These are phyloP conservation scores for Alosa alosa DNA, from an alignment of 2,113 vertebrate genomes.

Conservation along the genomic window DNA sequence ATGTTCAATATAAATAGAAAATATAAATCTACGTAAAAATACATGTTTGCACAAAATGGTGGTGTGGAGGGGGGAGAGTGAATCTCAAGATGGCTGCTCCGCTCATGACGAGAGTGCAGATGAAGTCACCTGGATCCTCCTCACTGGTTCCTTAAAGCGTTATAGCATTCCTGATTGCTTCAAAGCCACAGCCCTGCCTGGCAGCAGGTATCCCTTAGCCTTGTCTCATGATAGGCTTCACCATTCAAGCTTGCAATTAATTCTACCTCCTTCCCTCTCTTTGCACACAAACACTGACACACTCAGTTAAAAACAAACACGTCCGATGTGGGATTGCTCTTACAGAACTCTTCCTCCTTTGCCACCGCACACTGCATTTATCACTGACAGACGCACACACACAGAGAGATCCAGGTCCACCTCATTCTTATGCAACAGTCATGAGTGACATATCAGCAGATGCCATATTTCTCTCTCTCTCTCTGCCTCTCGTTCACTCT, in stretches of 20 bases:
- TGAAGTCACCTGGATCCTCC: background rate
- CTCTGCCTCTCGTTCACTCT: background rate
- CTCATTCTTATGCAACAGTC: background rate
- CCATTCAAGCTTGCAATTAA: background rate
- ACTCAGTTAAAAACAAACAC: background rate
- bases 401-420: background rate
- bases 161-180: conserved; percentile 20
- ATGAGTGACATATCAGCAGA: conserved; percentile 4
- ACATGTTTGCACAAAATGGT: conserved; percentile 1
- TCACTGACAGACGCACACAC: background rate
- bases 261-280: background rate
- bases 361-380: background rate
- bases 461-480: background rate
- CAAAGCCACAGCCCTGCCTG: background rate
- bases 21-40: background rate
- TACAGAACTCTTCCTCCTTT: background rate
- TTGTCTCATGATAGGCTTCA: background rate
- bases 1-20: background rate
- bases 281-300: background rate
- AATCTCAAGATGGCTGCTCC: background rate
- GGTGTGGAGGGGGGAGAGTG: background rate
- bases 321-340: background rate
- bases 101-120: background rate
- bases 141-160: background rate
- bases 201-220: background rate